phyloP scores from a whole-genome alignment of 2,888 invertebrate species.

The Ferrisia virgata region DNA sequence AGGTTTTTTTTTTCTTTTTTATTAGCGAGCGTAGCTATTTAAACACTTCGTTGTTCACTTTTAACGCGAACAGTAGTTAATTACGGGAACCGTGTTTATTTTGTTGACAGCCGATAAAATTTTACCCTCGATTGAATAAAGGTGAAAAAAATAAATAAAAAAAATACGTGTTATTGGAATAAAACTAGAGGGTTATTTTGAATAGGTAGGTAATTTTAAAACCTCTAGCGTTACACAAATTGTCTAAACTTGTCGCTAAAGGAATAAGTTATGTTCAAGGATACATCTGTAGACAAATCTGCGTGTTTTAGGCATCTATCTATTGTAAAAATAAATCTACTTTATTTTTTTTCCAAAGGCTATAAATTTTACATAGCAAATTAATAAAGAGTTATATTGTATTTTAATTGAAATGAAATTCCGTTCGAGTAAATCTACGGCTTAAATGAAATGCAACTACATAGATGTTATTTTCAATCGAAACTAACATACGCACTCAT shows the following conservation, averaged over 20 bases:
- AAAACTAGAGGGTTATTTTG: not conserved
- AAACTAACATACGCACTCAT: not conserved
- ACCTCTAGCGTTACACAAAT: not conserved
- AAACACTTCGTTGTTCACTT: not conserved
- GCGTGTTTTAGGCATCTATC: not conserved
- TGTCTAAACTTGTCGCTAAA: not conserved
- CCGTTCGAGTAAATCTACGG: not conserved
- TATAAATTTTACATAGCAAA: not conserved
- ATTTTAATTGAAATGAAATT: not conserved
- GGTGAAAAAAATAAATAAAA: not conserved
- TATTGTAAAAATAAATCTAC: not conserved
- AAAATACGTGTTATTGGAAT: not conserved
- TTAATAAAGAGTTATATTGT: not conserved
- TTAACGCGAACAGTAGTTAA: conserved; percentile 3
- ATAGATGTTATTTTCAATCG: not conserved
- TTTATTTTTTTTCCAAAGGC: not conserved
- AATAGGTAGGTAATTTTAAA: not conserved
- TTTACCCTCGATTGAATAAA: not conserved
- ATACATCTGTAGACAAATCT: not conserved
- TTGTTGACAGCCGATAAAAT: not conserved
- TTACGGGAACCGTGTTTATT: not conserved
- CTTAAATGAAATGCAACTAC: not conserved
- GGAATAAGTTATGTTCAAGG: not conserved
- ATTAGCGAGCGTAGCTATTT: not conserved
- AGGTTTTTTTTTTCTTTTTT: too few relatives aligned